These are phyloP conservation scores for Mythimna vitellina DNA, from an alignment of 2,888 invertebrate species.

Conservation along the genomic window DNA sequence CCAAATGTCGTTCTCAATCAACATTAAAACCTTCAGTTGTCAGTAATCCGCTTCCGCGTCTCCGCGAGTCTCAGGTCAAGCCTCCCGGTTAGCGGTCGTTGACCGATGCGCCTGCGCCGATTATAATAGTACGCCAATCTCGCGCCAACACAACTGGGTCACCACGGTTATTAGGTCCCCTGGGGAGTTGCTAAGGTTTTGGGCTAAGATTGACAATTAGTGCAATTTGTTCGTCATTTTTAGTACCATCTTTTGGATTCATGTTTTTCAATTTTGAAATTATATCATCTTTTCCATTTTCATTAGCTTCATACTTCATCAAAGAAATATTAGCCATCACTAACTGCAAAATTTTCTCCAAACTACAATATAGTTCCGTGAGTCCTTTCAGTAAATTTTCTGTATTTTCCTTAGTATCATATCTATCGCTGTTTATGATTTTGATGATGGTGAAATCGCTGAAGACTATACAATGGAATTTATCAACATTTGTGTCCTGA, in stretches of 20 bases:
- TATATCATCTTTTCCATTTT: not conserved
- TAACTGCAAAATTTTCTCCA: not conserved
- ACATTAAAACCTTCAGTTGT: constrained; percentile 25
- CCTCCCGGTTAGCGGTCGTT: constrained; percentile 39
- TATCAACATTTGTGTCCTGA: not conserved
- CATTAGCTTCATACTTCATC: not conserved
- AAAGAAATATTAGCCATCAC: not conserved
- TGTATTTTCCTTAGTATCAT: not conserved
- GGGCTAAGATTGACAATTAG: constrained; percentile 11
- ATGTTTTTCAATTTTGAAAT: too few species aligned
- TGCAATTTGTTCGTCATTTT: not conserved
- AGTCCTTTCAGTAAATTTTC: not conserved
- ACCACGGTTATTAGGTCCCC: constrained; percentile 35
- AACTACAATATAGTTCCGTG: not conserved
- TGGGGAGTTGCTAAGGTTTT: constrained; percentile 13
- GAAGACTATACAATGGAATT: not conserved
- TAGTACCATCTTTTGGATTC: not conserved
- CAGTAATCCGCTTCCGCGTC: constrained; percentile 52
- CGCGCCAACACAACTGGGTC: constrained; percentile 60
- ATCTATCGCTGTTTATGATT: not conserved
- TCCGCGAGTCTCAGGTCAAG: constrained; percentile 29
- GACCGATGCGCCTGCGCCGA: constrained; percentile 57
- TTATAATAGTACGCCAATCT: constrained; percentile 58
- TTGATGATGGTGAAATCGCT: too few species aligned
- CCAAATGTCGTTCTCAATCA: constrained; percentile 8